Evolutionary conservation across 2,113 vertebrate genomes (phyloP).

Genomic region (Fulica atra): DNA sequence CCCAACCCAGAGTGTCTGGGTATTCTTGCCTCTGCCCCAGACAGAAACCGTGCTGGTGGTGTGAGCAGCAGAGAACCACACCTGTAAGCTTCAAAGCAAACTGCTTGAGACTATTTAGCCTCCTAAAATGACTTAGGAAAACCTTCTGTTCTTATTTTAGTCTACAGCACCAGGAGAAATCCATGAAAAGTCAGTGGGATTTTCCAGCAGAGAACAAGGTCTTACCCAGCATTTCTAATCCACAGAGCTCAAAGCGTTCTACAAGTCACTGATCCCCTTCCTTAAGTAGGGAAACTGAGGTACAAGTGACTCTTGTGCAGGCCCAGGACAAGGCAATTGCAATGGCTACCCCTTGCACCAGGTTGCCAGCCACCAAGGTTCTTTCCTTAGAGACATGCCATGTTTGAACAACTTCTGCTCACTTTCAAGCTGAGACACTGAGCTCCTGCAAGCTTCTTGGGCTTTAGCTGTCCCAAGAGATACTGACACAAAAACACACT

Average conservation of each 20-base stretch:
- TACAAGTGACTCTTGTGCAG: background rate
- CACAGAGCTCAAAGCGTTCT: background rate
- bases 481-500: background rate
- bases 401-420: background rate
- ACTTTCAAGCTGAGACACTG: rapidly evolving
- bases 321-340: background rate
- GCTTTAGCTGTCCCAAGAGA: background rate
- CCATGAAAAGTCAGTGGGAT: background rate
- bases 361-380: background rate
- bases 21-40: background rate
- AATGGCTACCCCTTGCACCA: rapidly evolving
- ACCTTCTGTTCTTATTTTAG: background rate
- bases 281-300: background rate
- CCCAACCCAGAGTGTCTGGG: background rate
- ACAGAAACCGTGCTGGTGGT: rapidly evolving
- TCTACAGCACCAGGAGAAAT: background rate
- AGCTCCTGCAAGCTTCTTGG: background rate
- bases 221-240: background rate
- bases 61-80: background rate
- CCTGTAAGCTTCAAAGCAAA: background rate
- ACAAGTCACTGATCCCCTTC: background rate
- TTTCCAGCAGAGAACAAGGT: background rate
- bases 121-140: background rate
- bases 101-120: background rate
- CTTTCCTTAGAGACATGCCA: rapidly evolving